Conservation (phyloP, 2,113 vertebrate genomes). For the Coptodon bakossiorum region DNA sequence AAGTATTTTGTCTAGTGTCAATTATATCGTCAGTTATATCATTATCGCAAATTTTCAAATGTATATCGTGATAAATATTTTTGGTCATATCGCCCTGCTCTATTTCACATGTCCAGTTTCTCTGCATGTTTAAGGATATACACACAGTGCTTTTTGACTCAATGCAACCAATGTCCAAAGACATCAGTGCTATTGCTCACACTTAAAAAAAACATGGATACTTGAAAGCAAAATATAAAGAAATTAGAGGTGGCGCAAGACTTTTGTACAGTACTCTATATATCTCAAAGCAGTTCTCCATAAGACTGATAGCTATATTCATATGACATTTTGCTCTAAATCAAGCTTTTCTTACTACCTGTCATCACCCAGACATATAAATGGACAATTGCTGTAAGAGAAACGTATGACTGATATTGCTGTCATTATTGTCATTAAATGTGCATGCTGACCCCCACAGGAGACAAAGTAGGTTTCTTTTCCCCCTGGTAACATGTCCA, state of each 20-base stretch:
- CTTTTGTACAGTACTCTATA: accelerated
- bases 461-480: neutral
- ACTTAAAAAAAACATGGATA: neutral
- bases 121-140: neutral
- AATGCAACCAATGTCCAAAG: neutral
- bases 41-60: no score
- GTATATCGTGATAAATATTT: no score
- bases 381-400: neutral
- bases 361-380: neutral
- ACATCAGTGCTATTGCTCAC: neutral
- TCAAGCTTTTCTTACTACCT: neutral
- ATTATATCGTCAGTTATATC: no score
- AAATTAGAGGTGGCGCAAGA: neutral
- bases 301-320: neutral
- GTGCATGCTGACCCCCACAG: neutral
- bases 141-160: neutral
- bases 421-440: neutral
- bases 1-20: no score
- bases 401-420: neutral
- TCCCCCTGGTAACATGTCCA: neutral
- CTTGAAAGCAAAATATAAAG: neutral
- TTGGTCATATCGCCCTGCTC: no score
- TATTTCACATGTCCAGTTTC: neutral
- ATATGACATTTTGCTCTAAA: neutral
- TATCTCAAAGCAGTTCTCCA: neutral